phyloP scores from a whole-genome alignment of 2,797 vertebrate species.

The Scomberomorus guttatus region DNA sequence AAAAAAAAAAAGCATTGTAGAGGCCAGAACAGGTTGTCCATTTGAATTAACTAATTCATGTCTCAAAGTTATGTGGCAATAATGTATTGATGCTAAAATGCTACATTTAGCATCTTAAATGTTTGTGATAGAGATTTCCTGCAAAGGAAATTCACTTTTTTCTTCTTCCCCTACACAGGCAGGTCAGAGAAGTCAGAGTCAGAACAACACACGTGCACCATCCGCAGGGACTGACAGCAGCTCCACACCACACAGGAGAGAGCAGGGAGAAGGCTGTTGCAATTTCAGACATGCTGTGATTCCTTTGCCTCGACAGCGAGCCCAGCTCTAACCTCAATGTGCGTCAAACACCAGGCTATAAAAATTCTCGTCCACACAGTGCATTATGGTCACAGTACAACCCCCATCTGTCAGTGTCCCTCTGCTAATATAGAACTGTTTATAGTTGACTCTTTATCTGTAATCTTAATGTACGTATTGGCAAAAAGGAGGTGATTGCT shows the following conservation, averaged over 20 bases:
- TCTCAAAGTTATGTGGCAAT: background rate
- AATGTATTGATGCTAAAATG: conserved; percentile 5
- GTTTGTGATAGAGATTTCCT: too few relatives aligned
- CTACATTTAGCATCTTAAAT: background rate
- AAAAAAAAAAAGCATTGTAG: background rate
- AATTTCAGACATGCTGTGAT: conserved; percentile 40
- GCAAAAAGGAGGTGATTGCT: conserved; percentile 16
- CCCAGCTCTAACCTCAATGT: conserved; percentile 45
- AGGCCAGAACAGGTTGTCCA: background rate
- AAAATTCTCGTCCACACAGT: conserved; percentile 47
- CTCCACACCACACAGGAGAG: background rate
- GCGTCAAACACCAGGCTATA: conserved; percentile 60
- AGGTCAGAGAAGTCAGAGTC: conserved; percentile 32
- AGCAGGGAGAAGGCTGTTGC: conserved; percentile 11
- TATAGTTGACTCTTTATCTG: conserved; percentile 10
- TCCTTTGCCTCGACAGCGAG: conserved; percentile 45
- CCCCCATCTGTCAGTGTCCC: conserved; percentile 26
- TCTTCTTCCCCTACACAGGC: background rate
- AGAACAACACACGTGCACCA: conserved; percentile 29
- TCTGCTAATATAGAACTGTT: conserved; percentile 46
- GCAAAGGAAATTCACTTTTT: background rate
- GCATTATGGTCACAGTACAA: conserved; percentile 14
- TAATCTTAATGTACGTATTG: conserved; percentile 28
- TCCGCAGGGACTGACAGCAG: conserved; percentile 45
- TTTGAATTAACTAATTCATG: background rate